Evolutionary conservation across 2,888 invertebrate species (phyloP).

Genomic region (Tachina grossa): DNA sequence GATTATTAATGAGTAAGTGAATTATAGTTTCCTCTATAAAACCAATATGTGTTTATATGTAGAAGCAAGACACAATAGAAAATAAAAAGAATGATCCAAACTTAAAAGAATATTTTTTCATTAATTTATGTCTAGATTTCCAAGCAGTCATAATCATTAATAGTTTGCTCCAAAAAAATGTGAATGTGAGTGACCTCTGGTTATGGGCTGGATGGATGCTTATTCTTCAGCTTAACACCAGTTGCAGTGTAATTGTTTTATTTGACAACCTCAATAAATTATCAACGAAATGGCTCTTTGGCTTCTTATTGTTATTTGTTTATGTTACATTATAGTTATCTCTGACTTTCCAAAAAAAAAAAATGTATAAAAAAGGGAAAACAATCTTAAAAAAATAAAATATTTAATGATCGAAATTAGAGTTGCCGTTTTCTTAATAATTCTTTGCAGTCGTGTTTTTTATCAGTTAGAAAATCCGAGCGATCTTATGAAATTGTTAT

Average conservation of each 20-base stretch:
- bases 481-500: slow-evolving; percentile 53
- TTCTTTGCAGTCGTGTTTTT: slow-evolving; percentile 23
- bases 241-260: slow-evolving; percentile 80
- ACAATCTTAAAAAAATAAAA: slow-evolving; percentile 15
- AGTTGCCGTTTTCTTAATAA: slow-evolving; percentile 56
- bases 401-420: slow-evolving; percentile 48
- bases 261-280: slow-evolving; percentile 80
- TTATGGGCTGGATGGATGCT: slow-evolving; percentile 45
- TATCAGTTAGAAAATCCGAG: slow-evolving; percentile 36
- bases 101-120: slow-evolving; percentile 19
- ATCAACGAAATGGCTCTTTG: slow-evolving; percentile 75
- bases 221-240: slow-evolving; percentile 76
- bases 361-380: neutral
- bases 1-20: slow-evolving; percentile 71
- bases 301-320: slow-evolving; percentile 56
- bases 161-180: slow-evolving; percentile 46
- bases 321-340: slow-evolving; percentile 13
- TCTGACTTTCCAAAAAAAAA: slow-evolving; percentile 25
- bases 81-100: slow-evolving; percentile 26
- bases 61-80: slow-evolving; percentile 5
- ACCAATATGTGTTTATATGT: slow-evolving; percentile 4
- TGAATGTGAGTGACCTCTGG: slow-evolving; percentile 76
- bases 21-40: slow-evolving; percentile 71
- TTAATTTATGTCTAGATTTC: slow-evolving; percentile 7
- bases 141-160: slow-evolving; percentile 31